A percentile compares a stretch with the other conserved stretches of the same genome.
These are phyloP conservation scores for Folsomia candida DNA, from an alignment of 2,888 invertebrate genomes.

Conservation along the genomic window DNA sequence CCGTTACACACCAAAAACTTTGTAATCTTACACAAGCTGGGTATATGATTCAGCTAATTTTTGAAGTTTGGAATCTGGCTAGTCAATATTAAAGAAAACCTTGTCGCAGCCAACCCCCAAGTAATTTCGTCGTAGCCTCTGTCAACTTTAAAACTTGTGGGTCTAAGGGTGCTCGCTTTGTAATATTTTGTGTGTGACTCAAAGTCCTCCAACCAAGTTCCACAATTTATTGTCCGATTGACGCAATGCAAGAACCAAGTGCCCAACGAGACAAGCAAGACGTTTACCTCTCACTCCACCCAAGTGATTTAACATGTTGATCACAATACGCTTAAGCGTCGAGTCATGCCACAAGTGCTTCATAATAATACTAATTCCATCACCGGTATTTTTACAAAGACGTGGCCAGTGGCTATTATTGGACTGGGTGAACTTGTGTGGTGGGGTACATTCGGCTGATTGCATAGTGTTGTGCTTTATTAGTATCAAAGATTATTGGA, in stretches of 20 bases:
- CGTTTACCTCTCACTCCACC: neutral
- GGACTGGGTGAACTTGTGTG: neutral
- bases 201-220: neutral
- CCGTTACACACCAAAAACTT: neutral
- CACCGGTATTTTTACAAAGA: no score
- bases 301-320: neutral
- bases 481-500: constrained; percentile 3
- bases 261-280: neutral
- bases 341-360: neutral
- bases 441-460: no score
- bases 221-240: no score
- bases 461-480: neutral
- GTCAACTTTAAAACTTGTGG: neutral
- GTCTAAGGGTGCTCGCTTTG: neutral
- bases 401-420: no score
- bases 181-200: neutral
- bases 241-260: neutral
- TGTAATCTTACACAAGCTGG: neutral
- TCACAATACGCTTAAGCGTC: neutral
- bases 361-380: no score
- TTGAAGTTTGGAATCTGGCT: neutral
- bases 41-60: neutral
- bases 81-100: neutral
- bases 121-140: neutral
- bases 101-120: neutral